A percentile compares a stretch with the other conserved stretches of the same genome.
Evolutionary conservation across 2,797 vertebrate species (phyloP).

Genomic region (Sebastes taczanowskii): DNA sequence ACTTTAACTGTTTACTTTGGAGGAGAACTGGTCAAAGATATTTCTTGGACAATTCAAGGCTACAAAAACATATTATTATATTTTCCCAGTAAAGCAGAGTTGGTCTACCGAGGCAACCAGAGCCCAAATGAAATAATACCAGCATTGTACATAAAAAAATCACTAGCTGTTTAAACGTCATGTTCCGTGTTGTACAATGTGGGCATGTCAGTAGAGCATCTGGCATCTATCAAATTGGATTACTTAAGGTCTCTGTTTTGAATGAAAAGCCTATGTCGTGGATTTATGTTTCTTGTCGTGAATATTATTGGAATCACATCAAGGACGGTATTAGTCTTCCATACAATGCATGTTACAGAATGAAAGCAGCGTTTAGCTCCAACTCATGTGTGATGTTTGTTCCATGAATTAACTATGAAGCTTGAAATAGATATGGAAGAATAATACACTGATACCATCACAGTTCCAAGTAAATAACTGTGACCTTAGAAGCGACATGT

Average conservation of each 20-base stretch:
- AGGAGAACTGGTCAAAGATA: background rate
- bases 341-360: background rate
- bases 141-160: background rate
- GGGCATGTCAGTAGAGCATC: conserved; percentile 21
- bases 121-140: background rate
- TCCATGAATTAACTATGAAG: conserved; percentile 19
- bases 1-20: background rate
- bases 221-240: conserved; percentile 35
- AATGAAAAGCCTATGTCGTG: conserved; percentile 3
- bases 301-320: conserved; percentile 14
- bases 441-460: background rate
- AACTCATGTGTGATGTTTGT: background rate
- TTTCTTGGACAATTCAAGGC: background rate
- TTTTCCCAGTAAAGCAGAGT: background rate
- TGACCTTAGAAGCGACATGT: conserved; percentile 22
- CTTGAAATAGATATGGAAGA: conserved; percentile 26
- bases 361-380: conserved; percentile 12
- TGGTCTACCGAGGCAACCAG: background rate
- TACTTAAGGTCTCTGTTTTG: background rate
- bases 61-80: background rate
- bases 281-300: conserved; percentile 9
- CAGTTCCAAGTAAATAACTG: conserved; percentile 36
- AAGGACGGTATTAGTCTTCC: background rate
- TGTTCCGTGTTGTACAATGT: conserved; percentile 1
- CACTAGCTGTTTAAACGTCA: background rate